Base-by-base conservation (phyloP, 2,888 invertebrate genomes). In the Andrena minutula region DNA sequence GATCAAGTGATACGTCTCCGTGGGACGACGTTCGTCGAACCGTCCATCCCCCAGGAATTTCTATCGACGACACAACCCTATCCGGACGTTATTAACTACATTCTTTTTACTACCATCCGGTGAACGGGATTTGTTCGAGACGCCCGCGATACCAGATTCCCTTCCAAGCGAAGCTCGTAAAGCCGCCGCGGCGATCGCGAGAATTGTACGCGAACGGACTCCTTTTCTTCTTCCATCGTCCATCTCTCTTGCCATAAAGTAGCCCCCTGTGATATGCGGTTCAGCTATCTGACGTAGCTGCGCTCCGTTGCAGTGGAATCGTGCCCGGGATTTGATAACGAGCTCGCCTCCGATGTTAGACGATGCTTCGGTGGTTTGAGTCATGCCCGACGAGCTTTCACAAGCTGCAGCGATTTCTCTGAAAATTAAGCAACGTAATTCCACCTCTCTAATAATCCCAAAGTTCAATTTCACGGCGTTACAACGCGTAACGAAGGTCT, bases 311-410 rank as follows among this genome's bases (percentile, higher is more conserved):
- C 77, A 75, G 75, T 16, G 28, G 68, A 79, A 88, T 88, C 84
- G 83, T 80, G 84, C 83, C 63, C 79, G 61, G 80, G 76, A 84
- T 87, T 83, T 75, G 84, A 83, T 88, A 87, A 86, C 82, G 78
- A 80, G 80, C 32, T 69, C 41, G 51, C 58, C n/a, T 32, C 74
- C 60, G 66, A 69, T 41, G 70, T 28, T 61, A 60, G 58, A 68
- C 61, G 23, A 20, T 72, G 32, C 51, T 58, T 41, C 51, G 58
- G 16, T 23, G 28, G 53, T 49, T 56, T 23, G n/a, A 69, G 41
- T 64, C 7, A 58, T 63, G 8, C 2, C 58, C 26, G 28, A 47
- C n/a, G 32, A n/a, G 23, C 23, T 56, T 23, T 12, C 41, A 0
- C 23, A 10, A 26, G 20, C 23, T 23, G 26, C 56, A 10, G 12